Conservation (phyloP, 2,797 vertebrate species). For the Pseudochirops corinnae region DNA sequence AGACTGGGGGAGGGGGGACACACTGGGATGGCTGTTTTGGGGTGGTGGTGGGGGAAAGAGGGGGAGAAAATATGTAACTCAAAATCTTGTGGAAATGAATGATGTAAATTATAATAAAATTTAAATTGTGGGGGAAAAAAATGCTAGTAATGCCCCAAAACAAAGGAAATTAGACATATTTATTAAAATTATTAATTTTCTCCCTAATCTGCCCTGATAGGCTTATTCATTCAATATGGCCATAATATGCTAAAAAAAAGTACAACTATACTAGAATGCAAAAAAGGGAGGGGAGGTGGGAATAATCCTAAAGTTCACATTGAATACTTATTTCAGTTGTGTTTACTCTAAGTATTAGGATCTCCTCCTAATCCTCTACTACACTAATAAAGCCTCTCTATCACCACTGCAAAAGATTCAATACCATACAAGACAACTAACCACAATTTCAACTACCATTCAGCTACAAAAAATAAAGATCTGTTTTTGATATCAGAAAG, state of each 20-base stretch:
- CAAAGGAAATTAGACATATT: background rate
- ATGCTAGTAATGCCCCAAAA: background rate
- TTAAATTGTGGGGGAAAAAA: too few species aligned
- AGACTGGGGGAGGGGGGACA: too few species aligned
- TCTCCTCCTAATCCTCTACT: background rate
- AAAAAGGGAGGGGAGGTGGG: background rate
- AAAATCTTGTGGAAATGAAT: too few species aligned
- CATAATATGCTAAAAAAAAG: slow-evolving; percentile 13
- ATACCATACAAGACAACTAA: background rate
- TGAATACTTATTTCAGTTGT: slow-evolving; percentile 19
- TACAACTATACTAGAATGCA: slow-evolving; percentile 8
- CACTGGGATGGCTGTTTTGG: too few species aligned
- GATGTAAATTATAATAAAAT: too few species aligned
- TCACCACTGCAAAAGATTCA: slow-evolving; percentile 2
- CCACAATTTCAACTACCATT: background rate
- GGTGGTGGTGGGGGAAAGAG: too few species aligned
- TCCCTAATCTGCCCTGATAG: background rate
- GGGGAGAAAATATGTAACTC: too few species aligned
- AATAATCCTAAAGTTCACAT: slow-evolving; percentile 42
- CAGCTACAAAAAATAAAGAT: slow-evolving; percentile 27
- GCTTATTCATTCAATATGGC: background rate
- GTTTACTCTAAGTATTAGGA: slow-evolving; percentile 4
- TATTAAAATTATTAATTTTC: background rate
- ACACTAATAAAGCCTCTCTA: background rate
- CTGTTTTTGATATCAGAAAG: slow-evolving; percentile 9